These are phyloP conservation scores for Smutsia temminckii DNA, from an alignment of 2,797 vertebrate genomes.

Conservation along the genomic window DNA sequence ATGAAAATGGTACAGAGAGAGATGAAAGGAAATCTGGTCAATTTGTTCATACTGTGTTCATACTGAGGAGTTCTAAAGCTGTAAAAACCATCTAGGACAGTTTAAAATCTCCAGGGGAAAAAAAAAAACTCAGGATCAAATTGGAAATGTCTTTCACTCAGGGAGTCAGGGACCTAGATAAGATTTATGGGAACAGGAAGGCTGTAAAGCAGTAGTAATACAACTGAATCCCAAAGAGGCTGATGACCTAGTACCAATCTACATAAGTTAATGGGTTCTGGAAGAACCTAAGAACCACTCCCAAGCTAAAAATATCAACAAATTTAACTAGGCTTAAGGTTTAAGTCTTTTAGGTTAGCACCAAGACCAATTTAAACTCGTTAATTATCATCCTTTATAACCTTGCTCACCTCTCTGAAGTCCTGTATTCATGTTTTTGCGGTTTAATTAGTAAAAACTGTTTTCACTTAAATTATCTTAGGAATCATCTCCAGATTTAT, in stretches of 20 bases:
- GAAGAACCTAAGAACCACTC: neutral
- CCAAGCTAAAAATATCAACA: neutral
- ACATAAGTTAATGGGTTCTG: neutral
- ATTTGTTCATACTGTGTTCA: neutral
- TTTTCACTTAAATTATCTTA: conserved; percentile 33
- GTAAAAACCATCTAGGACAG: neutral
- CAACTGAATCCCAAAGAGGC: neutral
- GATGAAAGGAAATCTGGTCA: neutral
- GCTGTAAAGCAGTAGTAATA: neutral
- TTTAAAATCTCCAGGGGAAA: neutral
- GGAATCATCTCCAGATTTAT: neutral
- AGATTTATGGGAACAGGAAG: neutral
- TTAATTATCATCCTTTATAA: neutral
- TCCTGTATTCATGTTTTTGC: neutral
- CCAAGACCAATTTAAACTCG: conserved; percentile 14
- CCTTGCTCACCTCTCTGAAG: neutral
- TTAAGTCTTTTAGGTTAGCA: neutral
- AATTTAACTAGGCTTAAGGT: neutral
- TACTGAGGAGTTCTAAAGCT: neutral
- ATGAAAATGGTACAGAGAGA: too few species aligned
- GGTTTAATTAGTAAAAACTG: conserved; percentile 34
- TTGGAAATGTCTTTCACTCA: neutral
- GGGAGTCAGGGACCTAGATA: neutral
- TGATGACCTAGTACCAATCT: neutral
- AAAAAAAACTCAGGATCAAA: neutral